Percentiles rank a stretch among this genome's conserved stretches.
These are phyloP conservation scores for Gallinago solitaria DNA, from an alignment of 2,797 vertebrate genomes.

Conservation along the genomic window DNA sequence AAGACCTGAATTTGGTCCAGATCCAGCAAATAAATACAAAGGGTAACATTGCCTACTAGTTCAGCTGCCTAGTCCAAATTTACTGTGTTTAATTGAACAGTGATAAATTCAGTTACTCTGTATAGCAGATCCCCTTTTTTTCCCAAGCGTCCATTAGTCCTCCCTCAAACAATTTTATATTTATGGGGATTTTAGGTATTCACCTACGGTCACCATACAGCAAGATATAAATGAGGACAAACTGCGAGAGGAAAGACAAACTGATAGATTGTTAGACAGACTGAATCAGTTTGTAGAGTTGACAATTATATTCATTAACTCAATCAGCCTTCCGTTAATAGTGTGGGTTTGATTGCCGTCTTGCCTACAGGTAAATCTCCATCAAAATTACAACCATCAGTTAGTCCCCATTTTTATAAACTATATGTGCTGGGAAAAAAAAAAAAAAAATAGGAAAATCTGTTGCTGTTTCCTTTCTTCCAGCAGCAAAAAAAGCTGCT, in stretches of 20 bases:
- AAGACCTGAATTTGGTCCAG: neutral
- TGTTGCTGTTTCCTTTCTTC: constrained; percentile 8
- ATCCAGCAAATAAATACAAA: neutral
- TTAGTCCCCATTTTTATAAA: constrained; percentile 74
- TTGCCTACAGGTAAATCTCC: constrained; percentile 80
- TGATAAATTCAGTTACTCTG: neutral
- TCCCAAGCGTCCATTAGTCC: neutral
- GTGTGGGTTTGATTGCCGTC: constrained; percentile 73
- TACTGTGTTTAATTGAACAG: neutral
- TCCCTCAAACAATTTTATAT: neutral
- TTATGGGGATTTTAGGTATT: neutral
- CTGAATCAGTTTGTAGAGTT: constrained; percentile 50
- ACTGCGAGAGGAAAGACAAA: constrained; percentile 45
- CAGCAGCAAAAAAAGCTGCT: neutral
- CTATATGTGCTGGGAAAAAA: neutral
- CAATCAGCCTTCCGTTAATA: constrained; percentile 62
- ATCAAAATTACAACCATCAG: constrained; percentile 76
- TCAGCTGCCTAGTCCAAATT: neutral
- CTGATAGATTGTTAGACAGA: constrained; percentile 47
- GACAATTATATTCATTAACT: constrained; percentile 75
- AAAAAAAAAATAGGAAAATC: neutral
- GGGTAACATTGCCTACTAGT: neutral
- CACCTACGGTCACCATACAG: neutral
- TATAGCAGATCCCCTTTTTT: neutral
- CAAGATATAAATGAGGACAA: constrained; percentile 30